Evolutionary conservation across 1,140 invertebrate genomes (phyloP).

Genomic region (Hormaphis cornu): DNA sequence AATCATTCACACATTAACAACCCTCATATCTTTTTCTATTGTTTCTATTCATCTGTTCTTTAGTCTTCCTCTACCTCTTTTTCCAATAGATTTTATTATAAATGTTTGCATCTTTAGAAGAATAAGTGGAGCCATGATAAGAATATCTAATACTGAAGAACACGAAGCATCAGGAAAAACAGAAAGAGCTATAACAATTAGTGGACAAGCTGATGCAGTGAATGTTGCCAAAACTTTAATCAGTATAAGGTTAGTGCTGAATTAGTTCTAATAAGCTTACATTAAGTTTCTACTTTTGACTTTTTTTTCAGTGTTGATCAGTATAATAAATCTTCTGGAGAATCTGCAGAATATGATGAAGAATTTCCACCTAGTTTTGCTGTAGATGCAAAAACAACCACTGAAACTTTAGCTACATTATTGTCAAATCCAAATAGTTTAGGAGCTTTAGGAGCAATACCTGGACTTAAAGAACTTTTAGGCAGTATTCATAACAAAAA

Average conservation of each 20-base stretch:
- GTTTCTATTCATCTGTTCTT: too few species aligned
- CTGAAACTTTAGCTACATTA: constrained; percentile 27
- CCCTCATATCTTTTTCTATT: too few species aligned
- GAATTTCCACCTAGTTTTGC: neutral
- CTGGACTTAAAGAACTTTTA: constrained; percentile 24
- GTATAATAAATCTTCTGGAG: constrained; percentile 26
- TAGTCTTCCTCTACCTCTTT: too few species aligned
- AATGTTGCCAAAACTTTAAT: constrained; percentile 60
- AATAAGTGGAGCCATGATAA: constrained; percentile 59
- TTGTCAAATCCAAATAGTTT: constrained; percentile 18
- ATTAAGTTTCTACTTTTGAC: neutral
- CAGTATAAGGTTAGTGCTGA: constrained; percentile 55
- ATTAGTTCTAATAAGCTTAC: neutral
- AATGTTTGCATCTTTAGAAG: constrained; percentile 47
- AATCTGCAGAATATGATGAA: constrained; percentile 15
- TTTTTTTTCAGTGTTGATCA: constrained; percentile 20
- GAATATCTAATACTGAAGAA: constrained; percentile 57
- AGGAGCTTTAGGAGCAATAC: constrained; percentile 17
- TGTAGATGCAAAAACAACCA: constrained; percentile 1
- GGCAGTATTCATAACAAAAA: constrained; percentile 19
- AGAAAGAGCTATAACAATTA: constrained; percentile 53
- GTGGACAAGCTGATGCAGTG: constrained; percentile 56
- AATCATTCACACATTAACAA: too few species aligned
- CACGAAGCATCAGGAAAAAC: constrained; percentile 47
- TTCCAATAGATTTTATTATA: too few species aligned